Base-by-base conservation (phyloP, 1,140 invertebrate genomes). In the Drosophila ficusphila region DNA sequence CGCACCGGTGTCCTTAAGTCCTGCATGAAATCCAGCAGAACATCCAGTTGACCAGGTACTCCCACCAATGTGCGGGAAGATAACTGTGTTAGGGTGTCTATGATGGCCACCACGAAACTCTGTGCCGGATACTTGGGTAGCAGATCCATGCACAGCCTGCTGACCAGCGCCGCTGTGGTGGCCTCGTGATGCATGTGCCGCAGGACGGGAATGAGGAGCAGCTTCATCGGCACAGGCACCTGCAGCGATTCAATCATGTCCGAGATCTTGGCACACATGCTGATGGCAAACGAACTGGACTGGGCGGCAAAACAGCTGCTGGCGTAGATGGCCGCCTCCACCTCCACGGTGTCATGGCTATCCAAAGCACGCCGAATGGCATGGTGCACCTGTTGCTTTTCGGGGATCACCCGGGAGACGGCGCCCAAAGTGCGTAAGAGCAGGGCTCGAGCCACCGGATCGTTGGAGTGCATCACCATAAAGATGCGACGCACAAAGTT, bases 391-490 rank as follows among this genome's bases (percentile, higher is more conserved):
- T 97, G 97, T 89, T 98, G 97, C 73, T 96, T 94, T 92, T 99
- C 97, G 4, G 97, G 95, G 74, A 99, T 98, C 34, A 99, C 97
- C 16, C 95, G 95, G 2, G 98, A 97, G 31, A 99, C 96, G 58
- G 97, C 97, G 1, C 97, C 98, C 23, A 99, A 92, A 0, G 97
- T 98, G 76, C 97, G 93, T 12, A 99, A 91, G 0, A 97, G 98
- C 0, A 99, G 92, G 1, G 97, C 97, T 85, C 98, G 93, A 0
- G 98, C 98, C 27, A 99, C 95, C 0, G 98, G 97, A 93, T 99
- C 98, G 92, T 99, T 99, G 3, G 97, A 98, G 91, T 99, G 97
- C 86, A 98, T 97, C 1, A 99, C 98, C 91, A 96, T 96, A 88
- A 96, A 98, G n/a, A 99, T 96, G 76, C 97, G 93, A 52, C 96